Evolutionary conservation across 92 coral and sea anemone genomes (phyloP).

Genomic region (Epizoanthus illoricatus): DNA sequence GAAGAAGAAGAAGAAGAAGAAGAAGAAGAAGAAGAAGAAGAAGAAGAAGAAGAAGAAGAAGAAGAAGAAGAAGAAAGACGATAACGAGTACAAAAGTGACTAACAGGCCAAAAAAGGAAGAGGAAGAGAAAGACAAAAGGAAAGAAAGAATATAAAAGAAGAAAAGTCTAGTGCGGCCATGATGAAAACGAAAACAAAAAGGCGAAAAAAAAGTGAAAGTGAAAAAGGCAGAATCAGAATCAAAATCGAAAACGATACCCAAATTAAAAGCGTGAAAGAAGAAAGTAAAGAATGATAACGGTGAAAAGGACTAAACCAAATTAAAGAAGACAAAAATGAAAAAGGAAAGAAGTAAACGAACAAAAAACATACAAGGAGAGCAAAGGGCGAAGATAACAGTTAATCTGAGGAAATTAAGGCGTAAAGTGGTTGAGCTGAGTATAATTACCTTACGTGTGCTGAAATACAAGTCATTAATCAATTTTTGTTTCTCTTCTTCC

Average conservation of each 20-base stretch:
- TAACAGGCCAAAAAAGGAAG: background rate
- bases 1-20: background rate
- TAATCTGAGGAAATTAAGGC: background rate
- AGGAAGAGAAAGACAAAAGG: background rate
- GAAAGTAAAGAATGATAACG: too few relatives aligned
- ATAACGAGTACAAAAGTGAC: too few relatives aligned
- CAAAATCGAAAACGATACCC: too few relatives aligned
- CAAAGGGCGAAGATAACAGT: background rate
- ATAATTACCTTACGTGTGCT: constrained; percentile 73
- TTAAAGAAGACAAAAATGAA: background rate
- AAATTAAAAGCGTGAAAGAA: background rate
- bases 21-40: background rate
- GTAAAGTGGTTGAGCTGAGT: background rate
- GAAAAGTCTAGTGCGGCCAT: too few relatives aligned
- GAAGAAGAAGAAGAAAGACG: background rate
- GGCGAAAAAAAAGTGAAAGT: too few relatives aligned
- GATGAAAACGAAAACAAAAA: too few relatives aligned
- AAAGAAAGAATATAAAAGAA: background rate
- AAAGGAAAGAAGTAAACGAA: background rate
- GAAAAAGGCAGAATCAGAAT: too few relatives aligned
- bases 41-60: background rate
- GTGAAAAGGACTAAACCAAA: background rate
- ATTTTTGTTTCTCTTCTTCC: constrained; percentile 62
- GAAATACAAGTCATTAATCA: constrained; percentile 71
- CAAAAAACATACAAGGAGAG: background rate